phyloP scores from a whole-genome alignment of 2,113 vertebrate species.

The Lamprotornis superbus region DNA sequence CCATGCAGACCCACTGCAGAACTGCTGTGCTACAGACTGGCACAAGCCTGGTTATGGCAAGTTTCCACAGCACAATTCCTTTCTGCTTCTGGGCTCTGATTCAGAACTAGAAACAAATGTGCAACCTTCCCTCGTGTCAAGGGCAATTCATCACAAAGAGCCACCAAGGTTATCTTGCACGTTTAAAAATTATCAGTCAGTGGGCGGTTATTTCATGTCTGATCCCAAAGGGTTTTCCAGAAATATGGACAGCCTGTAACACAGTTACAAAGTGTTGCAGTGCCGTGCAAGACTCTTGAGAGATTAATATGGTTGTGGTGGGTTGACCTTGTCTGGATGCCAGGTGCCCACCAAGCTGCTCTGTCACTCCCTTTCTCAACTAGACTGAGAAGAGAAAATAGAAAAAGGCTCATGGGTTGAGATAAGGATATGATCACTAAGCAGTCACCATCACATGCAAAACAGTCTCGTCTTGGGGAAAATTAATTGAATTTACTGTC shows the following conservation, averaged over 20 bases:
- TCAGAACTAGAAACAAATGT: slow-evolving; percentile 23
- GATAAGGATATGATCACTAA: background rate
- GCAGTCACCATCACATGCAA: background rate
- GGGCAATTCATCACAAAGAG: background rate
- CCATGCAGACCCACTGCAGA: background rate
- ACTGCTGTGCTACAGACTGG: background rate
- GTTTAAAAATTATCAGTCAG: background rate
- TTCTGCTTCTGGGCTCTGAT: slow-evolving; percentile 26
- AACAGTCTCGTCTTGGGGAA: background rate
- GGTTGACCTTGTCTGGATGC: background rate
- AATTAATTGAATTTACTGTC: background rate
- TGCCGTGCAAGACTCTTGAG: background rate
- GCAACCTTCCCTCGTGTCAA: background rate
- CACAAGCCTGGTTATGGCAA: background rate
- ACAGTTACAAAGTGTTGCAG: background rate
- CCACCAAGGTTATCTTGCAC: background rate
- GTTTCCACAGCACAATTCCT: background rate
- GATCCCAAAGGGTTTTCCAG: background rate
- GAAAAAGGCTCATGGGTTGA: background rate
- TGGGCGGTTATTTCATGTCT: background rate
- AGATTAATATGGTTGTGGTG: background rate
- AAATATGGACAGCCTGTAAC: background rate
- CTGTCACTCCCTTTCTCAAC: background rate
- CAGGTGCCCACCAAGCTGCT: background rate
- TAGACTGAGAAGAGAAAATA: background rate